A percentile compares a stretch with the other conserved stretches of the same genome.
Conservation (phyloP, 2,888 invertebrate species). For the Nephrotoma appendiculata region DNA sequence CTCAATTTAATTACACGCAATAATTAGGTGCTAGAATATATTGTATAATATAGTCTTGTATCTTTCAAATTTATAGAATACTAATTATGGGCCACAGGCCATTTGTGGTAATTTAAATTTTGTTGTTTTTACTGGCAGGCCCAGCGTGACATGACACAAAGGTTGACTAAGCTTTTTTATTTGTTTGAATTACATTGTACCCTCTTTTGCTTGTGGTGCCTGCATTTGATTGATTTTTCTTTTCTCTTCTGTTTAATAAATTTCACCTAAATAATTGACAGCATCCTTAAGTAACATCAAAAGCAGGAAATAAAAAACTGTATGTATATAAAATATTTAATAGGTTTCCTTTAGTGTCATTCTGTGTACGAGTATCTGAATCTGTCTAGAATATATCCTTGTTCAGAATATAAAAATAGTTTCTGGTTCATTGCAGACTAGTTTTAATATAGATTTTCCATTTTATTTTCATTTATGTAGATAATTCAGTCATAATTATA, state of each 20-base stretch:
- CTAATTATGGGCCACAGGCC: background rate
- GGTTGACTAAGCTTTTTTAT: background rate
- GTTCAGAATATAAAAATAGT: background rate
- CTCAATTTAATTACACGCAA: background rate
- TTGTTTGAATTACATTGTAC: background rate
- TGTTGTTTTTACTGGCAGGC: background rate
- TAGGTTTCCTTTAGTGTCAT: background rate
- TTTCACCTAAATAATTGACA: background rate
- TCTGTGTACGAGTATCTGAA: background rate
- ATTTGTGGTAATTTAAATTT: background rate
- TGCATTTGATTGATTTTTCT: background rate
- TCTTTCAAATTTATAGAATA: background rate
- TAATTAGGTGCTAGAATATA: too few species aligned
- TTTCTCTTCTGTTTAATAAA: background rate
- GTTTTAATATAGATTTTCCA: background rate
- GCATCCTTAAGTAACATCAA: background rate
- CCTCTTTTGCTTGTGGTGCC: background rate
- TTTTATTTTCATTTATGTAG: background rate
- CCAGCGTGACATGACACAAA: background rate
- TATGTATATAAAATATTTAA: background rate
- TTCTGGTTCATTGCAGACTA: background rate
- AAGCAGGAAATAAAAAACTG: background rate
- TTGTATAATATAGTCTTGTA: background rate
- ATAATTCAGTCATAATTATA: background rate
- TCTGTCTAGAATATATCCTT: background rate